These are phyloP conservation scores for Chaetorhynchus papuensis DNA, from an alignment of 2,113 vertebrate species.

Conservation along the genomic window DNA sequence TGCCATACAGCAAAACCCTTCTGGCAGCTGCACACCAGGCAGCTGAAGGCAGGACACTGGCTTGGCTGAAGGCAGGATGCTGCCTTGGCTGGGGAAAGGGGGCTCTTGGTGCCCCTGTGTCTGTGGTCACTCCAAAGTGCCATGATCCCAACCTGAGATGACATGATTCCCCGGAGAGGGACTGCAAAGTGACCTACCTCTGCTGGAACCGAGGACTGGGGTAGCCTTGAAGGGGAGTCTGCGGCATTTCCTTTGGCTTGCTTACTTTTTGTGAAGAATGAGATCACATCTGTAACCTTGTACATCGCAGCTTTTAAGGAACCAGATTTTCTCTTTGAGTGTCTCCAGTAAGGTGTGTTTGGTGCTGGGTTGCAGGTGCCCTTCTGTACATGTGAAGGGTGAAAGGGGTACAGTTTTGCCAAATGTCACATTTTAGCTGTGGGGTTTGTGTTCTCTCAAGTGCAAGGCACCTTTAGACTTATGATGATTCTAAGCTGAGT, in stretches of 20 bases:
- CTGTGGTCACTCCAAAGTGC: background rate
- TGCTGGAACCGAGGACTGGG: background rate
- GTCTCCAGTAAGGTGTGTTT: background rate
- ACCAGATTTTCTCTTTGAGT: background rate
- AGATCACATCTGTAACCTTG: accelerated
- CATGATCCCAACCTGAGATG: background rate
- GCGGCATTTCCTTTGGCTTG: background rate
- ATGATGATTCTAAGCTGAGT: background rate
- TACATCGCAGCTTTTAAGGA: background rate
- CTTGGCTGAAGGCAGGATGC: background rate
- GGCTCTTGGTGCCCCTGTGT: accelerated
- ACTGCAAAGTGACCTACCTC: background rate
- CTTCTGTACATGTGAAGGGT: accelerated
- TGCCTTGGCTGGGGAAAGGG: background rate
- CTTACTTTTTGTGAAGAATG: background rate
- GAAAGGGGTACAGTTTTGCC: background rate
- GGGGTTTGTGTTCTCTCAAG: background rate
- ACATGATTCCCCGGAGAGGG: background rate
- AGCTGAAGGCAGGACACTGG: background rate
- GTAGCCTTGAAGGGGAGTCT: background rate
- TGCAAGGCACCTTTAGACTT: background rate
- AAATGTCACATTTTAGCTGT: background rate
- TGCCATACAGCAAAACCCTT: background rate
- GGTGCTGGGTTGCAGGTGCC: background rate
- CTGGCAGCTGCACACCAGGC: accelerated